These are phyloP conservation scores for Ostrea denselamellosa DNA, from an alignment of 1,140 invertebrate genomes.

Conservation along the genomic window DNA sequence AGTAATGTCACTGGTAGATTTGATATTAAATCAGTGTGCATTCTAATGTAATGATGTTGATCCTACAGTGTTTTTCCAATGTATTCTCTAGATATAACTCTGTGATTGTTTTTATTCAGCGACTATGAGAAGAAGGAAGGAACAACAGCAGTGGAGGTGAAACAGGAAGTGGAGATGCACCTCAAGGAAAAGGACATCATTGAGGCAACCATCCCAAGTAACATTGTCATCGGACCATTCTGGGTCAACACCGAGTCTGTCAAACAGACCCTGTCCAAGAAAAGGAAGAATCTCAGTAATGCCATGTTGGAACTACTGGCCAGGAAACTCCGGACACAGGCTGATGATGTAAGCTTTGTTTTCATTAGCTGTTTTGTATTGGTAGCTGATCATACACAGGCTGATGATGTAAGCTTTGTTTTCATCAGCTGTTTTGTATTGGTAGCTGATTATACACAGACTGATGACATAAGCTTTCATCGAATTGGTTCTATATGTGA, in stretches of 20 bases:
- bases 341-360: slow-evolving; percentile 76
- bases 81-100: background rate
- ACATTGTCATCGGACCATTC: slow-evolving; percentile 86
- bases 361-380: background rate
- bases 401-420: slow-evolving; percentile 72
- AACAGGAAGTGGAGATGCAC: slow-evolving; percentile 78
- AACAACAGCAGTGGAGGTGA: slow-evolving; percentile 75
- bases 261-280: slow-evolving; percentile 81
- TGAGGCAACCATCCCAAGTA: slow-evolving; percentile 79
- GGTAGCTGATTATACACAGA: background rate
- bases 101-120: background rate
- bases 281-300: slow-evolving; percentile 83
- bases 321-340: slow-evolving; percentile 77
- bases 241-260: slow-evolving; percentile 82
- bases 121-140: slow-evolving; percentile 73
- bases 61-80: too few species aligned
- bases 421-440: background rate
- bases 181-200: slow-evolving; percentile 75
- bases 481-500: too few species aligned
- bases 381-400: background rate
- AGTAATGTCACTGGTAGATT: too few species aligned
- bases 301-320: slow-evolving; percentile 83
- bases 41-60: too few species aligned
- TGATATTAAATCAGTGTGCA: too few species aligned
- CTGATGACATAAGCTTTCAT: background rate